Conservation (phyloP, 2,888 invertebrate species). For the Epinotia demarniana region DNA sequence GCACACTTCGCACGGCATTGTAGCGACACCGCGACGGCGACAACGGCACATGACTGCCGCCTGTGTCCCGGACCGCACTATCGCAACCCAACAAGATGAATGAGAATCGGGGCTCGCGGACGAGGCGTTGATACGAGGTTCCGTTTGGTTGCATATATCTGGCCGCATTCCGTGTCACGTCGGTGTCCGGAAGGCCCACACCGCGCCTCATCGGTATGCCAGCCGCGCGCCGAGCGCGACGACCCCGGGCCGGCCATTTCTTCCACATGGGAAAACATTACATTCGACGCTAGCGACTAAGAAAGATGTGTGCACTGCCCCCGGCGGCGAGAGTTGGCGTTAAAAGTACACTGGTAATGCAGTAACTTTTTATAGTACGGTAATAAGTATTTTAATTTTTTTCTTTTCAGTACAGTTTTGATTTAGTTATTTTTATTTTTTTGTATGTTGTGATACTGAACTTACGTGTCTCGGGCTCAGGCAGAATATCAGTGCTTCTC, state of each 20-base stretch:
- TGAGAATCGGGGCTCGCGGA: neutral
- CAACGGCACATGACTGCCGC: slow-evolving; percentile 30
- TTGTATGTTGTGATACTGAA: too few relatives aligned
- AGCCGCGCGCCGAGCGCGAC: slow-evolving; percentile 6
- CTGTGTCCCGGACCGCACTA: slow-evolving; percentile 12
- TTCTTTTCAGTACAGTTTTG: too few relatives aligned
- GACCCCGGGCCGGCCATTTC: slow-evolving; percentile 6
- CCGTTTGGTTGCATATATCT: neutral
- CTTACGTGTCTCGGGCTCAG: too few relatives aligned
- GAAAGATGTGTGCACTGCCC: slow-evolving; percentile 1
- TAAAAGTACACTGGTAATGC: neutral
- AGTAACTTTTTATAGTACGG: neutral
- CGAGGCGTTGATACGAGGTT: neutral
- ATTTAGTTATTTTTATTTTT: too few relatives aligned
- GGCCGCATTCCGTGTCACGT: neutral
- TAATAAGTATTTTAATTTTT: too few relatives aligned
- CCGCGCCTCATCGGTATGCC: slow-evolving; percentile 11
- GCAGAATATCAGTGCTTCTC: too few relatives aligned
- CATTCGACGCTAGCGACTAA: neutral
- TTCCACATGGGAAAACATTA: slow-evolving; percentile 19
- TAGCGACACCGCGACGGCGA: slow-evolving; percentile 26
- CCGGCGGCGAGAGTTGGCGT: slow-evolving; percentile 4
- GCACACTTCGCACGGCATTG: slow-evolving; percentile 39
- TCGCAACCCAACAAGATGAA: slow-evolving; percentile 1
- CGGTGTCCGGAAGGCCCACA: neutral